Evolutionary conservation across 2,113 vertebrate genomes (phyloP).

Genomic region (Scalopus aquaticus): DNA sequence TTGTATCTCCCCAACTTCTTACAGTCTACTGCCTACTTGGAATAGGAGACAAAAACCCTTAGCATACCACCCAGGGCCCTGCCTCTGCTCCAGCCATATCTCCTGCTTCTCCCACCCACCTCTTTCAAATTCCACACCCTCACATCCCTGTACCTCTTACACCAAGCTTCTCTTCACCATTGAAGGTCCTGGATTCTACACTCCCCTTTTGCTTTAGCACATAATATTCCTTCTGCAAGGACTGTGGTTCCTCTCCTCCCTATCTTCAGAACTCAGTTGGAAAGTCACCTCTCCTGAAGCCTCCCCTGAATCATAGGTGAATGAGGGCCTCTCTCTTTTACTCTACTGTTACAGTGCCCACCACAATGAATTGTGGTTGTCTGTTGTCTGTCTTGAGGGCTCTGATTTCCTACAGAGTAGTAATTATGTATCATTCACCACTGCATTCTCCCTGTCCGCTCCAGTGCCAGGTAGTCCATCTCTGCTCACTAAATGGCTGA

Average conservation of each 20-base stretch:
- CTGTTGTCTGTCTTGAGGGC: background rate
- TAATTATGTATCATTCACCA: background rate
- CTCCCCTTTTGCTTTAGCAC: background rate
- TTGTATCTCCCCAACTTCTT: background rate
- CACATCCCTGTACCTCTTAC: too few relatives aligned
- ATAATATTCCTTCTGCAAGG: background rate
- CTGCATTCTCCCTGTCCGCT: too few relatives aligned
- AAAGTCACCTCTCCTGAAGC: background rate
- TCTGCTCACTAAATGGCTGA: conserved; percentile 4
- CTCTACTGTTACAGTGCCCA: background rate
- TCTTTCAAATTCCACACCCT: background rate
- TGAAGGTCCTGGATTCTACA: rapidly evolving
- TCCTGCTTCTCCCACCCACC: background rate
- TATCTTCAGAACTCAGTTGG: background rate
- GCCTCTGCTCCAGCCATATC: background rate
- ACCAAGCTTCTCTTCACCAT: background rate
- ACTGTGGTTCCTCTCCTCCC: background rate
- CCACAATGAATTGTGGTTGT: background rate
- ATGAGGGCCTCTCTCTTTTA: background rate
- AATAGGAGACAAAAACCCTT: background rate
- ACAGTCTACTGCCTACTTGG: background rate
- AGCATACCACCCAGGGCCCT: rapidly evolving
- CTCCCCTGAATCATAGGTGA: background rate
- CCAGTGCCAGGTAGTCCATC: background rate
- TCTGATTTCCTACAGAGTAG: background rate